phyloP scores from a whole-genome alignment of 2,888 invertebrate genomes.

The Antheraea yamamai region DNA sequence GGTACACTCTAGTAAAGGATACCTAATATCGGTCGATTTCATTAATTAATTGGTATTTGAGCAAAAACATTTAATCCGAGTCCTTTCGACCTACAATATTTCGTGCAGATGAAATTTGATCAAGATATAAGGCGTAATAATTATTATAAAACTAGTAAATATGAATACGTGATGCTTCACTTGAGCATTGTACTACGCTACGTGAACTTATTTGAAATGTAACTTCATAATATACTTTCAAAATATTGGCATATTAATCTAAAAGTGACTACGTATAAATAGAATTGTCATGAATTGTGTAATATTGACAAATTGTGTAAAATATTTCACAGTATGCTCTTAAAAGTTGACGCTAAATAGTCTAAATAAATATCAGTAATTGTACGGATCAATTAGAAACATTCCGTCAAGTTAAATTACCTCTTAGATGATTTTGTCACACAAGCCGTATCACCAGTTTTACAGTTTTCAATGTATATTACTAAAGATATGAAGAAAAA shows the following conservation, averaged over 20 bases:
- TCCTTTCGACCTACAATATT: neutral
- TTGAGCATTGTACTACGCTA: neutral
- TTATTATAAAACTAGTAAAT: neutral
- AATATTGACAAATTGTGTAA: neutral
- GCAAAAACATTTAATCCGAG: neutral
- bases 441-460: neutral
- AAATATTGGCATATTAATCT: neutral
- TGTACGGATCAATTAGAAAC: conserved; percentile 2
- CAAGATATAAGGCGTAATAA: neutral
- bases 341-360: neutral
- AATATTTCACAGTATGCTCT: neutral
- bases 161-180: neutral
- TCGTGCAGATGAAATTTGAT: neutral
- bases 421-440: neutral
- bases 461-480: neutral
- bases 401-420: neutral
- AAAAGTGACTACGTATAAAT: neutral
- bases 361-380: neutral
- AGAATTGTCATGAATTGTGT: conserved; percentile 4
- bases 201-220: neutral
- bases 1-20: neutral
- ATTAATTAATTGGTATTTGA: neutral
- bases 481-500: neutral
- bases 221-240: neutral
- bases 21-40: neutral